These are phyloP conservation scores for Anomalospiza imberbis DNA, from an alignment of 2,797 vertebrate species.

Conservation along the genomic window DNA sequence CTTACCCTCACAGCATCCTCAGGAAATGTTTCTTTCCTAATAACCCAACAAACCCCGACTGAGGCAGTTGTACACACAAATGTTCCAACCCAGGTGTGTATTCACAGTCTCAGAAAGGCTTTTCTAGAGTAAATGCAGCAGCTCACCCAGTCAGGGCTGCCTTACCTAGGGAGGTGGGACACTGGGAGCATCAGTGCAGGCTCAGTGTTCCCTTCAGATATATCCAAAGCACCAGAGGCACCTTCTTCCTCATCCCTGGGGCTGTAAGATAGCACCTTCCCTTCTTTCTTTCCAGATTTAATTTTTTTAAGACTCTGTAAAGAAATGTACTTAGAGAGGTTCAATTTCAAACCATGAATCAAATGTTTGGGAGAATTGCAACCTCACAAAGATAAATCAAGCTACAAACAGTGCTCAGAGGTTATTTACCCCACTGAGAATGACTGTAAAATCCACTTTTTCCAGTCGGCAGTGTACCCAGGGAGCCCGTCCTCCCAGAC, in stretches of 20 bases:
- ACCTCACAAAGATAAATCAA: not conserved
- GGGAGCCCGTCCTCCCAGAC: not conserved
- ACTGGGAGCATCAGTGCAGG: not conserved
- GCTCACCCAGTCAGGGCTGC: not conserved
- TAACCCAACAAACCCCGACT: not conserved
- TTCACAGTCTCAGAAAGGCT: not conserved
- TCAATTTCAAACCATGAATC: not conserved
- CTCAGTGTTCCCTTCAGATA: not conserved
- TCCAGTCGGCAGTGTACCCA: not conserved
- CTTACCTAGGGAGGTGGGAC: not conserved
- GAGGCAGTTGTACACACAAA: not conserved
- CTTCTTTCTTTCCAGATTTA: not conserved
- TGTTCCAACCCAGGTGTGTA: fast-evolving
- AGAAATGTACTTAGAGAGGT: not conserved
- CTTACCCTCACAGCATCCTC: not conserved
- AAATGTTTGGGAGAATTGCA: not conserved
- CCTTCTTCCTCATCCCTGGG: not conserved
- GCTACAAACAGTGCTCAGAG: not conserved
- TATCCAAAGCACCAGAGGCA: not conserved
- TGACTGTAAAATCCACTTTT: not conserved
- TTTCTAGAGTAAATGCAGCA: not conserved
- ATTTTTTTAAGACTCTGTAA: not conserved
- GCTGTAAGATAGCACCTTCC: not conserved
- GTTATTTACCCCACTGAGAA: not conserved
- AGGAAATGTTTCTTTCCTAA: not conserved